Evolutionary conservation across 2,888 invertebrate genomes (phyloP).

Genomic region (Agrotis puta): DNA sequence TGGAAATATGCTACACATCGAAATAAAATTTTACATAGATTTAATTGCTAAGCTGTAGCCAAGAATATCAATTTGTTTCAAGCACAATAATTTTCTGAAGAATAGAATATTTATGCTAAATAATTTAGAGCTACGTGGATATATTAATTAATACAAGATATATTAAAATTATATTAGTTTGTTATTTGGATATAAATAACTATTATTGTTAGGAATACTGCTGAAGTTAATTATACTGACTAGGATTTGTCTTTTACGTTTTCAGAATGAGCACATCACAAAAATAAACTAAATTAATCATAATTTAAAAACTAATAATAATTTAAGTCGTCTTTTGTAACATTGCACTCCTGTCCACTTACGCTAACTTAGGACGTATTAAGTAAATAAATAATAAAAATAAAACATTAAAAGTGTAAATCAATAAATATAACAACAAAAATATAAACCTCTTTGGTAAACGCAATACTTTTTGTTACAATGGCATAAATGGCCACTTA

Average conservation of each 20-base stretch:
- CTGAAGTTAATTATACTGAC: constrained; percentile 72
- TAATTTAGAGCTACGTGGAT: constrained; percentile 47
- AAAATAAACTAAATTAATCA: constrained; percentile 58
- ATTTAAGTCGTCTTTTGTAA: constrained; percentile 51
- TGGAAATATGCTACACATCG: constrained; percentile 51
- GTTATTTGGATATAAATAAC: constrained; percentile 44
- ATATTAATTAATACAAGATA: constrained; percentile 41
- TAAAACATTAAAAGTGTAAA: constrained; percentile 63
- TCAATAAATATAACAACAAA: constrained; percentile 64
- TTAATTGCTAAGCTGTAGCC: constrained; percentile 45
- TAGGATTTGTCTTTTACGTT: constrained; percentile 77
- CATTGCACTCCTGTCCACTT: constrained; percentile 64
- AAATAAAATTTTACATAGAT: constrained; percentile 53
- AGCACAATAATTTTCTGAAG: constrained; percentile 48
- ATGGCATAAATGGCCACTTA: constrained; percentile 51
- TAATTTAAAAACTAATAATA: constrained; percentile 56
- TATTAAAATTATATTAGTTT: constrained; percentile 44
- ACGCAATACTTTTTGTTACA: constrained; percentile 62
- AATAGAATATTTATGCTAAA: constrained; percentile 47
- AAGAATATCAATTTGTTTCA: constrained; percentile 39
- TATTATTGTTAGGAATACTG: constrained; percentile 69
- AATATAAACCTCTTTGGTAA: constrained; percentile 70
- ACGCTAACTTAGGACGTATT: constrained; percentile 60
- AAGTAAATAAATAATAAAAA: constrained; percentile 63
- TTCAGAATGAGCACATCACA: constrained; percentile 66